phyloP scores from a whole-genome alignment of 2,888 invertebrate species.

The Papilio protenor region DNA sequence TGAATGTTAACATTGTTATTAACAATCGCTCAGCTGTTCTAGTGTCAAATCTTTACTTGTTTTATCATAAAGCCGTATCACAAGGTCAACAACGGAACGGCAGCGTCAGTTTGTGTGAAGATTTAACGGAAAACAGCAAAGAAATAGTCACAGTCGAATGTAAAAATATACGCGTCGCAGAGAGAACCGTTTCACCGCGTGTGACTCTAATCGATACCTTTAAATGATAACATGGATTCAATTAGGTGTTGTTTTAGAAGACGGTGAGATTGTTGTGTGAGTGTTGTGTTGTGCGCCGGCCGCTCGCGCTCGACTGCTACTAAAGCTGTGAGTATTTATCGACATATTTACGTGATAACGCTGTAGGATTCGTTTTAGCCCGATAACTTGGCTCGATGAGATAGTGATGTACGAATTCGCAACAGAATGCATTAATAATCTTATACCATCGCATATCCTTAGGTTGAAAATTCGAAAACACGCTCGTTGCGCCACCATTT shows the following conservation, averaged over 20 bases:
- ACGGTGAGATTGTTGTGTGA: conserved; percentile 68
- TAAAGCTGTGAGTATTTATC: conserved; percentile 74
- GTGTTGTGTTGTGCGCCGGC: conserved; percentile 56
- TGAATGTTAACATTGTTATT: conserved; percentile 74
- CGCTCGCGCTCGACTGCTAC: conserved; percentile 56
- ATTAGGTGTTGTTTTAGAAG: conserved; percentile 77
- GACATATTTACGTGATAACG: conserved; percentile 73
- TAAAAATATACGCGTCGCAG: conserved; percentile 80
- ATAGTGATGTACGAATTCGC: conserved; percentile 45
- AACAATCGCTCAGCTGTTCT: conserved; percentile 80
- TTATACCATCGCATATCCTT: not conserved
- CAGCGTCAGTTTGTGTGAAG: conserved; percentile 52
- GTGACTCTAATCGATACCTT: conserved; percentile 82
- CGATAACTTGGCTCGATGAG: conserved; percentile 63
- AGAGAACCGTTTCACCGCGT: conserved; percentile 75
- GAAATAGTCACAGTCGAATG: conserved; percentile 75
- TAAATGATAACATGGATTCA: conserved; percentile 84
- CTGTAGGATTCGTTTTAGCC: conserved; percentile 72
- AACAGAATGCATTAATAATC: conserved; percentile 26
- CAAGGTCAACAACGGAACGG: conserved; percentile 48
- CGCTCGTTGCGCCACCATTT: conserved; percentile 10
- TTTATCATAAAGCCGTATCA: conserved; percentile 47
- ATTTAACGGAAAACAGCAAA: conserved; percentile 60
- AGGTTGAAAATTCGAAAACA: conserved; percentile 17
- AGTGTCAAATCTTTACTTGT: conserved; percentile 63